Evolutionary conservation across 1,140 invertebrate species (phyloP), one percentile per base, ranked within the genome.

Genomic region (Atta texana): DNA sequence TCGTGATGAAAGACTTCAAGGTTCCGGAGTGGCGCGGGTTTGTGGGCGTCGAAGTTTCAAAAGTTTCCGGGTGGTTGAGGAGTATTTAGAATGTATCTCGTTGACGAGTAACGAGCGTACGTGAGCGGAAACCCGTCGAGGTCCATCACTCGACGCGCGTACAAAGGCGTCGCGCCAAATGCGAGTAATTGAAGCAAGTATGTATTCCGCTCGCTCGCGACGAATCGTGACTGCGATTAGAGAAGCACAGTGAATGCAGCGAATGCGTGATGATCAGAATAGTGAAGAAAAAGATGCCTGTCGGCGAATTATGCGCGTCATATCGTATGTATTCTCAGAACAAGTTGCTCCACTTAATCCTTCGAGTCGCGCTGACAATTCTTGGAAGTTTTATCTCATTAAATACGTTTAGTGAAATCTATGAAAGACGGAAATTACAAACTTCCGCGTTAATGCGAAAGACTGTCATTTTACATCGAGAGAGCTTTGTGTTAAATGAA

Each of bases 131-230:
- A 59, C 16, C 4, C 28, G 63, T 21, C n/a, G 14, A 12, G 10
- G 64, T 14, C 24, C 24, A 5, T 24, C 31, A 5, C 24, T 28
- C 57, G 57, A 44, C 34, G 55, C 21, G 76, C 44, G 44, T 34
- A 55, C n/a, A 68, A 66, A 69, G 59, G 31, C 64, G 77, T n/a
- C 64, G 44, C 49, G 77, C 77, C 64, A 81, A 81, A 81, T 71
- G 53, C 34, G 49, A 31, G 31, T 71, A 71, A 81, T 81, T 81
- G 63, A 55, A 57, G 53, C 53, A 34, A 81, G 51, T 59, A 66
- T 66, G 16, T 78, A 78, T 78, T 66, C 76, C 76, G 76, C 64
- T 57, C 64, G 49, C 34, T 71, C 49, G 66, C 53, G 64, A 59
- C 77, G 78, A 57, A 71, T 71, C 66, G 75, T 63, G 75, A 77